Base-by-base conservation (phyloP, 2,888 invertebrate species). In the Schizotus pectinicornis region DNA sequence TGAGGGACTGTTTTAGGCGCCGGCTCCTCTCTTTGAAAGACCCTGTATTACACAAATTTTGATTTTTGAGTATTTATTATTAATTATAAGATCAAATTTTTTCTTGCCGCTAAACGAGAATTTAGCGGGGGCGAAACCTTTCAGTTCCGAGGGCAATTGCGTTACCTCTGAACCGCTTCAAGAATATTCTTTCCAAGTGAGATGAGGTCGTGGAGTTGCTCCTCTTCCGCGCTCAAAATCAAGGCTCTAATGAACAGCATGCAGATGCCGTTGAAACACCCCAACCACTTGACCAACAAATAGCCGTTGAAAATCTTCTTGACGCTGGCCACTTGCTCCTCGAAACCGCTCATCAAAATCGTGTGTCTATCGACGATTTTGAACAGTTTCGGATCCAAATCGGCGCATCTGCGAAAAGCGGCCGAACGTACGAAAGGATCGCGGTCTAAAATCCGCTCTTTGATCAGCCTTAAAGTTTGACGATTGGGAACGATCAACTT, bases 221-320 rank as follows among this genome's bases (percentile, higher is more conserved):
- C 82, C 14, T 84, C 82, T 41, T 82, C 83, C 45, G 84, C 84
- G 73, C 92, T 92, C 42, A 91, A 82, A 69, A 92, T 88, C 33
- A 95, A 81, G 1, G 88, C 88, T 55, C 86, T 85, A 9, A 93
- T 80, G 32, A 95, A 81, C 6, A 86, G 82, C 13, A 92, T 80
- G 46, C 88, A 86, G 67, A 91, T 87, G 1, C 88, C 86, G 46
- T 88, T 82, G 70, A 88, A 90, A 0, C 86, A 82, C 50, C 86
- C 84, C 58, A 94, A 79, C 95, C 95, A 95, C 3, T 88, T 82
- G 0, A 90, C 89, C 1, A 95, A 79, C 65, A 91, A 75, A 45
- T 35, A 47, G 35, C 79, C 81, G 14, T 77, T 74, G 0, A 86
- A 84, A 50, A 79, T 76, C 36, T 72, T 79, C 77, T 49, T 76